Evolutionary conservation across 2,797 vertebrate species (phyloP).

Genomic region (Percopsis omiscomaycus): DNA sequence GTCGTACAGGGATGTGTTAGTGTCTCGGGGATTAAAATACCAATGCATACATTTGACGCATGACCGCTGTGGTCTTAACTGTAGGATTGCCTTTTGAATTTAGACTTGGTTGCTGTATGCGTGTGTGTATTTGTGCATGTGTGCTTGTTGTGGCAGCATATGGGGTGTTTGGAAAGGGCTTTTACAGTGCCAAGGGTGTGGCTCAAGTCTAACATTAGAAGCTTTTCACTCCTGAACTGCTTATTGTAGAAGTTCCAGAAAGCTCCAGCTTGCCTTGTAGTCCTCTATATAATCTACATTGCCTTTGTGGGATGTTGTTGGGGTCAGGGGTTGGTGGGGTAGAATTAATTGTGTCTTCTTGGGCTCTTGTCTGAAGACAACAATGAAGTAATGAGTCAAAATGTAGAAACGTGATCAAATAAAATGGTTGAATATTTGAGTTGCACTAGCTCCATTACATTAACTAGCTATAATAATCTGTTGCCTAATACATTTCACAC

Average conservation of each 20-base stretch:
- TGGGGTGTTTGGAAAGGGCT: conserved; percentile 18
- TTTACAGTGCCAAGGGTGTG: conserved; percentile 26
- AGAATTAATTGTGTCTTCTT: conserved; percentile 31
- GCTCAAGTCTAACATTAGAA: conserved; percentile 50
- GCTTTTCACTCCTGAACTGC: conserved; percentile 64
- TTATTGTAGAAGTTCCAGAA: conserved; percentile 47
- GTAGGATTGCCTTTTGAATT: conserved; percentile 10
- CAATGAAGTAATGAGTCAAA: conserved; percentile 21
- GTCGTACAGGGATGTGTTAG: background rate
- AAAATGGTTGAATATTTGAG: too few relatives aligned
- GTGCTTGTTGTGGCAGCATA: conserved; percentile 3
- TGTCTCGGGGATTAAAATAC: background rate
- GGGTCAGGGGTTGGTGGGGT: conserved; percentile 22
- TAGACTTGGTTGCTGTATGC: conserved; percentile 12
- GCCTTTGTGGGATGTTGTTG: conserved; percentile 18
- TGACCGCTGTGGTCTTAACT: conserved; percentile 1
- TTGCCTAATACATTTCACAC: conserved; percentile 5
- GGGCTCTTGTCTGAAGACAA: conserved; percentile 43
- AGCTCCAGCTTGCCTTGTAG: conserved; percentile 48
- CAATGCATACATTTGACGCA: background rate
- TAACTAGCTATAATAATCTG: conserved; percentile 38
- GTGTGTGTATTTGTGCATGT: conserved; percentile 19
- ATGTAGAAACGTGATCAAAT: conserved; percentile 7
- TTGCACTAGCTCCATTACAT: background rate
- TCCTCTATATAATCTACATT: conserved; percentile 29